Base-by-base conservation (phyloP, 2,797 vertebrate species). In the Hemitrygon akajei region DNA sequence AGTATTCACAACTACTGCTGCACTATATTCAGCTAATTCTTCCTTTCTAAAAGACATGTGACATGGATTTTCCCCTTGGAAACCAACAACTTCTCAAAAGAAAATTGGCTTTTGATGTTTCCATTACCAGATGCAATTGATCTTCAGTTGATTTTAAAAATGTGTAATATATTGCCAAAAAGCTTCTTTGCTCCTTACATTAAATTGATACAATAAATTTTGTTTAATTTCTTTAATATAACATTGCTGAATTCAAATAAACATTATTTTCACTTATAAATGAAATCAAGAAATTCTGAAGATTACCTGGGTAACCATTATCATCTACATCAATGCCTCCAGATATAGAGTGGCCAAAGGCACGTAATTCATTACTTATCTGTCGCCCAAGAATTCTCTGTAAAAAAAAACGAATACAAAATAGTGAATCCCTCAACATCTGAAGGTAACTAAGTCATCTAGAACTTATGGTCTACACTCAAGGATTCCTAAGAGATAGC, bases 301-400 rank as follows among this genome's bases (percentile, higher is more conserved):
- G 94, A 95, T 96, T 96, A 99, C 99, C 99, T 95, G 97, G 95
- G 96, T 98, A 99, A 86, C 98, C 98, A 93, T 99, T 99, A 95
- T 97, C 95, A 94, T 99, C 99, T 20, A 97, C 96, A 95, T 99
- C 99, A 34, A 99, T 95, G 94, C 97, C 97, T 79, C 98, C 98
- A 94, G 97, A 98, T 95, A 99, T 96, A 2, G 99, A 99, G 93
- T 99, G 98, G 94, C 99, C 99, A 94, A 99, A 99, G 98, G 99
- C 99, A 94, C 95, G 96, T 94, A 99, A 96, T 91, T 96, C 95
- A 93, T 94, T 95, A 94, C 98, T 97, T 94, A 99, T 94, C 34
- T 96, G 95, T 69, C 96, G 97, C 77, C 97, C 98, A 87, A 97
- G 96, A 94, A 99, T 98, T 97, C 97, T 98, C 99, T 99, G 95